A percentile compares a stretch with the other conserved stretches of the same genome.
phyloP scores from a whole-genome alignment of 2,888 invertebrate species.

The Bugulina stolonifera region DNA sequence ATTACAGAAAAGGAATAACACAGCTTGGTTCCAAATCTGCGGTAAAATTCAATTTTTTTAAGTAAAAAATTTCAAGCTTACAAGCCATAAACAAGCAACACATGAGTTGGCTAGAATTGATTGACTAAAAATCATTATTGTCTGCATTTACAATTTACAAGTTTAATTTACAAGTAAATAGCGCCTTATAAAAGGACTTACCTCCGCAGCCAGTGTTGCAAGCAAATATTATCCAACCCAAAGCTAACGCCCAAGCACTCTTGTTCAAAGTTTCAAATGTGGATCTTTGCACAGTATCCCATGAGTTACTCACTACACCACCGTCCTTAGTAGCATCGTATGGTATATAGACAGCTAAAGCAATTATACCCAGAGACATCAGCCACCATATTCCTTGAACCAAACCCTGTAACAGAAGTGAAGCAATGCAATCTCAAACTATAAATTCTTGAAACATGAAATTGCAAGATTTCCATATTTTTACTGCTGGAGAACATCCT shows the following conservation, averaged over 20 bases:
- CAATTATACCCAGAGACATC: not conserved
- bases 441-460: not conserved
- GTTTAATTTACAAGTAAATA: too few species aligned
- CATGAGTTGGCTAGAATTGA: too few species aligned
- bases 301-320: not conserved
- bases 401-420: not conserved
- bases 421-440: not conserved
- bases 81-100: too few species aligned
- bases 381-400: slow-evolving; percentile 9
- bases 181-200: too few species aligned
- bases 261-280: not conserved
- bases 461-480: too few species aligned
- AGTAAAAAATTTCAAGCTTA: too few species aligned
- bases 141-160: too few species aligned
- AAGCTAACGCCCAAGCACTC: slow-evolving; percentile 27
- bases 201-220: slow-evolving; percentile 28
- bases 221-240: slow-evolving; percentile 29
- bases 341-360: slow-evolving; percentile 2
- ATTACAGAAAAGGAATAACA: too few species aligned
- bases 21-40: too few species aligned
- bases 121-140: too few species aligned
- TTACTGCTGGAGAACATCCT: too few species aligned
- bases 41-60: too few species aligned
- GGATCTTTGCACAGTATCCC: not conserved
- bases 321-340: slow-evolving; percentile 22